Percentiles rank a stretch among this genome's conserved stretches.
phyloP scores from a whole-genome alignment of 2,797 vertebrate species.

The Botia almorhae region DNA sequence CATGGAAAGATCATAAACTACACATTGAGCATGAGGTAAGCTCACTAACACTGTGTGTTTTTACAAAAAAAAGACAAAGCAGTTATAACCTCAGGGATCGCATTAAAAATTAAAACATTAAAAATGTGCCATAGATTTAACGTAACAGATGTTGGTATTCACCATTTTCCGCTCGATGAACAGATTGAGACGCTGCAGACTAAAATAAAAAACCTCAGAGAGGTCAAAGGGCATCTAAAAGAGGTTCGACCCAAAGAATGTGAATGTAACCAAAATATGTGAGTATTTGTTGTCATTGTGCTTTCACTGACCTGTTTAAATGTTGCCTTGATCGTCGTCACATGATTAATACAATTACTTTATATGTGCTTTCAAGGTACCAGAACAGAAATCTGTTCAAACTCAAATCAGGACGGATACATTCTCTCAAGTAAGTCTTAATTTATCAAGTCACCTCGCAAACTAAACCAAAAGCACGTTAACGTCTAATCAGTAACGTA shows the following conservation, averaged over 20 bases:
- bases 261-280: constrained; percentile 90
- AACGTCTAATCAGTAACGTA: background rate
- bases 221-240: constrained; percentile 94
- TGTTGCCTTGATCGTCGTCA: constrained; percentile 1
- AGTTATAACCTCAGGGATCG: too few species aligned
- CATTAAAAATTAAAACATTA: background rate
- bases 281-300: constrained; percentile 42
- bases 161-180: background rate
- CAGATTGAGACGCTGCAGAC: constrained; percentile 98
- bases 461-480: background rate
- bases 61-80: background rate
- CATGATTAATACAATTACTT: background rate
- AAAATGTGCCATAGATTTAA: background rate
- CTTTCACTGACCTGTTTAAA: constrained; percentile 51
- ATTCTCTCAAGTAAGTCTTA: constrained; percentile 83
- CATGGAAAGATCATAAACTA: constrained; percentile 97
- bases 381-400: constrained; percentile 83
- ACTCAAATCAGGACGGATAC: constrained; percentile 77
- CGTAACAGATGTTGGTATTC: background rate
- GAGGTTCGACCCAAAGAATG: constrained; percentile 91
- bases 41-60: background rate
- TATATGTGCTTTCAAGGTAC: constrained; percentile 70
- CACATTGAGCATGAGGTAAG: constrained; percentile 95
- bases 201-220: constrained; percentile 94
- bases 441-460: background rate